Percentiles rank a stretch among this genome's conserved stretches.
These are phyloP conservation scores for Myopa testacea DNA, from an alignment of 2,888 invertebrate species.

Conservation along the genomic window DNA sequence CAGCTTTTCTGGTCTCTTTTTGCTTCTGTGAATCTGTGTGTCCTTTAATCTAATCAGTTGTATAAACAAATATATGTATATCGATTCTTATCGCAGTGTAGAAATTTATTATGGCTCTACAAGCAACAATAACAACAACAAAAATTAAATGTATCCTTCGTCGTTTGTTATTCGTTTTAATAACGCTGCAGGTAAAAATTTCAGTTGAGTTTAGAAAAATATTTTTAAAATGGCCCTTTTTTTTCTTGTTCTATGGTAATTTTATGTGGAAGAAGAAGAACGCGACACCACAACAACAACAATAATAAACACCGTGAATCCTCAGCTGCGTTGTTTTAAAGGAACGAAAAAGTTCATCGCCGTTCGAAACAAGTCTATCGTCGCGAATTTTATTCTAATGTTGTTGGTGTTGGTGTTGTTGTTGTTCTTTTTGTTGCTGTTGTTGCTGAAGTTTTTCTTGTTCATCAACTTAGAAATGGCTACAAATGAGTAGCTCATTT, in stretches of 20 bases:
- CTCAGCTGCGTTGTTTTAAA: too few species aligned
- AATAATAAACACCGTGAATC: slow-evolving; percentile 19
- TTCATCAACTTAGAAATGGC: slow-evolving; percentile 64
- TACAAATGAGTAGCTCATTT: slow-evolving; percentile 66
- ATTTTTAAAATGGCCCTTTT: slow-evolving; percentile 31
- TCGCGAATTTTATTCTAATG: too few species aligned
- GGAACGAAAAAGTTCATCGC: too few species aligned
- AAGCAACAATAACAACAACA: background rate
- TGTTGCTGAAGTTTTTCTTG: slow-evolving; percentile 17
- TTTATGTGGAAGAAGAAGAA: too few species aligned
- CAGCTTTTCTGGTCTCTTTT: background rate
- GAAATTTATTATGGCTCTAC: too few species aligned
- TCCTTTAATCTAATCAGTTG: too few species aligned
- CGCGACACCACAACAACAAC: slow-evolving; percentile 23
- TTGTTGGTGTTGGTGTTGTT: background rate
- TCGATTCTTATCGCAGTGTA: too few species aligned
- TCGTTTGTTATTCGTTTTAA: slow-evolving; percentile 61
- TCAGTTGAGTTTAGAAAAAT: slow-evolving; percentile 46
- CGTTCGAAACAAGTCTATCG: too few species aligned
- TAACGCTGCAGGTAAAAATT: slow-evolving; percentile 51
- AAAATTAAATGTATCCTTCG: slow-evolving; percentile 58
- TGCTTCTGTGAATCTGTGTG: too few species aligned
- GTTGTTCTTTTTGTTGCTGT: slow-evolving; percentile 31
- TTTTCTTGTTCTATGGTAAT: slow-evolving; percentile 28
- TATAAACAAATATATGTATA: too few species aligned